A percentile compares a stretch with the other conserved stretches of the same genome.
These are phyloP conservation scores for Argynnis bischoffii DNA, from an alignment of 2,888 invertebrate species.

Conservation along the genomic window DNA sequence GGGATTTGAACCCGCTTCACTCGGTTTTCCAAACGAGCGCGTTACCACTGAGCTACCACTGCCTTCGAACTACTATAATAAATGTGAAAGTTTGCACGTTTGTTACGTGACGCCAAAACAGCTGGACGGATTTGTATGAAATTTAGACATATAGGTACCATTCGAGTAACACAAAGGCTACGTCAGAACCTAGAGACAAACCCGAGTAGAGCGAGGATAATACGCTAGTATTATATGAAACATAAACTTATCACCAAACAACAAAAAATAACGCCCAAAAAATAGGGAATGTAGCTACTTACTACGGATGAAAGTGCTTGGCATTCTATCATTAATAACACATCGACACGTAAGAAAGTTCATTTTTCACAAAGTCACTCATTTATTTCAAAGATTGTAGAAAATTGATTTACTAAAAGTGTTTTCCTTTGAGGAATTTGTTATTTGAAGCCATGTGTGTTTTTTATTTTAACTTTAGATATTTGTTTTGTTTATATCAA, in stretches of 20 bases:
- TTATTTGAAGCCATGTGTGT: background rate
- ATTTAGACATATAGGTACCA: too few relatives aligned
- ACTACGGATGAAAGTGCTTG: constrained; percentile 9
- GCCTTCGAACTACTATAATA: too few relatives aligned
- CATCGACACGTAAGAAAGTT: constrained; percentile 13
- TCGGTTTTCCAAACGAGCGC: too few relatives aligned
- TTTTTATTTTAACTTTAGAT: background rate
- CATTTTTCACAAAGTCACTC: constrained; percentile 20
- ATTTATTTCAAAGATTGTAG: constrained; percentile 18
- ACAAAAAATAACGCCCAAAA: background rate
- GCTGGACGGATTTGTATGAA: too few relatives aligned
- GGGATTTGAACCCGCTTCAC: too few relatives aligned
- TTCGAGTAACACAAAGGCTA: too few relatives aligned
- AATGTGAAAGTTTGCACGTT: too few relatives aligned
- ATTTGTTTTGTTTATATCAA: too few relatives aligned
- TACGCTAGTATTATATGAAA: background rate
- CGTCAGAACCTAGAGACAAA: too few relatives aligned
- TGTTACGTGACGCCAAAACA: too few relatives aligned
- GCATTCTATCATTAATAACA: constrained; percentile 17
- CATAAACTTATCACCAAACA: background rate
- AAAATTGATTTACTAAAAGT: constrained; percentile 8
- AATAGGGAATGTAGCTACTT: background rate
- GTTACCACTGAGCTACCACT: too few relatives aligned
- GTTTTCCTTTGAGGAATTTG: constrained; percentile 8
- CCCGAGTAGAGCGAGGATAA: too few relatives aligned